Evolutionary conservation across 2,113 vertebrate species (phyloP).

Genomic region (Eulacestoma nigropectus): DNA sequence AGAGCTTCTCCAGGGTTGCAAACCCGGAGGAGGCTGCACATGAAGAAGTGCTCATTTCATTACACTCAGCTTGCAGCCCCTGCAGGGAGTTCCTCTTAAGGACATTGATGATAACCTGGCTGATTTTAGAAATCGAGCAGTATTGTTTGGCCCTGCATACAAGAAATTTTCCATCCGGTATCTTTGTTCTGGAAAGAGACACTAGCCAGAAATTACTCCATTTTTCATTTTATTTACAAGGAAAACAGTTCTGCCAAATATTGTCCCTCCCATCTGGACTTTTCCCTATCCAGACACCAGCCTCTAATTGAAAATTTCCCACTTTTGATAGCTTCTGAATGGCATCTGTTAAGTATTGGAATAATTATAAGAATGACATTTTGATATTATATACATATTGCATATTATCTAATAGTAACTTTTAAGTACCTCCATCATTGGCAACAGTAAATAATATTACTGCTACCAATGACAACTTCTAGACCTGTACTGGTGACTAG

Average conservation of each 20-base stretch:
- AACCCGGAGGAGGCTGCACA: not conserved
- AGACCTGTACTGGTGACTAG: not conserved
- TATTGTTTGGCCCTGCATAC: not conserved
- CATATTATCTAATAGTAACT: not conserved
- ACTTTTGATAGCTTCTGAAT: not conserved
- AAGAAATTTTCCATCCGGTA: not conserved
- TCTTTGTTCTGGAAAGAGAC: not conserved
- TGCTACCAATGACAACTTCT: not conserved
- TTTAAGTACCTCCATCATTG: not conserved
- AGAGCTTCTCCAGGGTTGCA: not conserved
- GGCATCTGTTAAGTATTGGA: not conserved
- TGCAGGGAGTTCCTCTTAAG: not conserved
- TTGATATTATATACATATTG: not conserved
- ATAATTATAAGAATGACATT: not conserved
- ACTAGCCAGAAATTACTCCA: not conserved
- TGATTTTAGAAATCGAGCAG: not conserved
- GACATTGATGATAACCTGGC: not conserved
- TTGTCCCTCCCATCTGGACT: not conserved
- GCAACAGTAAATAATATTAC: not conserved
- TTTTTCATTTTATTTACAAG: not conserved
- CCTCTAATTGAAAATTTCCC: not conserved
- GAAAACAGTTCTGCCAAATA: not conserved
- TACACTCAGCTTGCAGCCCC: not conserved
- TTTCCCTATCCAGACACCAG: not conserved
- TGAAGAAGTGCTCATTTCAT: accelerated